Evolutionary conservation across 2,888 invertebrate species (phyloP), one percentile per base, ranked within the genome.

Genomic region (Ischnura elegans): DNA sequence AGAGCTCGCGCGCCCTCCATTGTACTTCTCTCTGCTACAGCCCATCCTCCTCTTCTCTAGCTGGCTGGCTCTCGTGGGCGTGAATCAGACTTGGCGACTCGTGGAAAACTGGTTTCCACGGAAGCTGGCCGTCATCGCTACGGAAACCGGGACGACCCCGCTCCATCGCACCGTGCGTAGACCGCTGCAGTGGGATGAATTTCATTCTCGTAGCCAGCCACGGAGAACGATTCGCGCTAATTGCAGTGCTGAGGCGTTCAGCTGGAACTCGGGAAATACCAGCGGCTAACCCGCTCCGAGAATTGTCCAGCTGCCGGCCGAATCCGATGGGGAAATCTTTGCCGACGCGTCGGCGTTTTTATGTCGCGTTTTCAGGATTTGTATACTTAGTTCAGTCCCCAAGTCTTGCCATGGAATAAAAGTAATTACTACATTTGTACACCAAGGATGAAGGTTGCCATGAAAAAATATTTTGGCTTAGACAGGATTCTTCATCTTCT

Each of bases 61-160:
- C n/a, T n/a, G n/a, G n/a, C n/a, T n/a, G n/a, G n/a, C 61, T 10
- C 76, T 36, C 36, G 29, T 36, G 36, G 13, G 76, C 76, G 76
- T 76, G 76, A 76, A 76, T 76, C 76, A 76, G 61, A 76, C 76
- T 8, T 36, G 16, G 25, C 76, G 16, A n/a, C 36, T 76, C 76
- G 36, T 29, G 36, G 76, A 76, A 76, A 76, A 76, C 76, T 76
- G 76, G 76, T 76, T 76, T 76, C 36, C 29, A 36, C 76, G 76
- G 76, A 76, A 76, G 76, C 76, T 36, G 76, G 76, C 36, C 76
- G 36, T 76, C 3, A n/a, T 61, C 76, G 36, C 16, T 36, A 36
- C 76, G 76, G 36, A 36, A 76, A 36, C 76, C 36, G 76, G 76
- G 29, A n/a, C n/a, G n/a, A 6, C 66, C 6, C 66, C 29, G 66